Percentiles rank a stretch among this genome's conserved stretches.
phyloP scores from a whole-genome alignment of 2,888 invertebrate species.

The Lasius platythorax region DNA sequence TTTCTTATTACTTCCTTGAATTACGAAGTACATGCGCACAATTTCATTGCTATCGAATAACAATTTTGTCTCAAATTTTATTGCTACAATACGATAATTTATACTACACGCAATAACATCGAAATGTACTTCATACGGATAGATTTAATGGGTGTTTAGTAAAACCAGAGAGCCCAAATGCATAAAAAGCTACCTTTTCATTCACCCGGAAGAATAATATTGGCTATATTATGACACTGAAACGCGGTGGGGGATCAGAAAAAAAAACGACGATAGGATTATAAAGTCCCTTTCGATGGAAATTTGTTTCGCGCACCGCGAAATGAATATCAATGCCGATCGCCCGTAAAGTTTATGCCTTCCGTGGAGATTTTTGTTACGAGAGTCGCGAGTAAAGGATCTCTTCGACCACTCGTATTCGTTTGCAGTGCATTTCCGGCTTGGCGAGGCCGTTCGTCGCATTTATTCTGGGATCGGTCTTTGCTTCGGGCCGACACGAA shows the following conservation, averaged over 20 bases:
- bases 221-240: slow-evolving; percentile 12
- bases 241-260: background rate
- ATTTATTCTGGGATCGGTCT: slow-evolving; percentile 36
- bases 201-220: slow-evolving; percentile 22
- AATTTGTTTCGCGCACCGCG: slow-evolving; percentile 29
- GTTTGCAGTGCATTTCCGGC: slow-evolving; percentile 20
- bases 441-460: slow-evolving; percentile 9
- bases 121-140: background rate
- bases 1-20: background rate
- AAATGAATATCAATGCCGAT: slow-evolving; percentile 50
- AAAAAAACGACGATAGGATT: slow-evolving; percentile 10
- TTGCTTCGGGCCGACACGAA: slow-evolving; percentile 9
- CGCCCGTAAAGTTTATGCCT: slow-evolving; percentile 30
- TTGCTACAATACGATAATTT: background rate
- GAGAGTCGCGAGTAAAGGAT: slow-evolving; percentile 5
- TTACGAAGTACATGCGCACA: background rate
- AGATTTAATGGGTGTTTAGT: slow-evolving; percentile 21
- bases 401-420: background rate
- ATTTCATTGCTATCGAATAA: background rate
- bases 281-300: slow-evolving; percentile 30
- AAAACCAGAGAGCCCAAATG: background rate
- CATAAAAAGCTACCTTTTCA: slow-evolving; percentile 19
- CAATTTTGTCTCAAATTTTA: background rate
- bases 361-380: slow-evolving; percentile 31
- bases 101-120: background rate